Evolutionary conservation across 2,113 vertebrate species (phyloP), one percentile per base, ranked within the genome.

Genomic region (Oryzias curvinotus): DNA sequence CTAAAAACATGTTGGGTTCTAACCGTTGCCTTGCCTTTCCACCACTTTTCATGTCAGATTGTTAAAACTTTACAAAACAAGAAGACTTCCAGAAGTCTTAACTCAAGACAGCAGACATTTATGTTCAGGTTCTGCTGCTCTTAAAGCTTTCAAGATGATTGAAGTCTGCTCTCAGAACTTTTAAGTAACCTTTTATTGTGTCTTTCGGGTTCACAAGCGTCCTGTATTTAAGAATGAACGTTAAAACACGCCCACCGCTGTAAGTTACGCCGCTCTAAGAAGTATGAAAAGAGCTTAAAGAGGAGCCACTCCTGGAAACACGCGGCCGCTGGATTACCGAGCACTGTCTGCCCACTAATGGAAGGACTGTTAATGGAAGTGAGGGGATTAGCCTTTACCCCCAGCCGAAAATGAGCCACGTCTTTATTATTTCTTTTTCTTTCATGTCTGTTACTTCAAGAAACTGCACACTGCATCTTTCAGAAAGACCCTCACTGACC

Each of bases 371-470:
- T 14, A 80, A 71, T 68, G 70, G 63, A 84, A 72, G 41, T 58
- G 53, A 43, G 12, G 23, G 75, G 79, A 75, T 85, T 83, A 85
- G 69, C 64, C 68, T 80, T 79, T 68, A 82, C 59, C 69, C 71
- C 57, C 14, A 30, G 43, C 25, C 56, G 55, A 62, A 47, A 86
- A 70, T 64, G 59, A 77, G 48, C 65, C 61, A 62, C 43, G 43
- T 69, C 48, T 62, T 68, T 64, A 14, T 57, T 17, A 48, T 60
- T 50, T 58, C 48, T 67, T 25, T 41, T 60, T 54, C 26, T 21
- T 12, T 56, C 55, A 30, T 56, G 57, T 61, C 13, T 23, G 12
- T 26, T 64, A 17, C 28, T 59, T 1, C 0, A 28, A 54, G 13
- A 28, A 42, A 55, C 5, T 18, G 55, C 16, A 21, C 18, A 62